These are phyloP conservation scores for Archocentrus centrarchus DNA, from an alignment of 2,113 vertebrate genomes.

Conservation along the genomic window DNA sequence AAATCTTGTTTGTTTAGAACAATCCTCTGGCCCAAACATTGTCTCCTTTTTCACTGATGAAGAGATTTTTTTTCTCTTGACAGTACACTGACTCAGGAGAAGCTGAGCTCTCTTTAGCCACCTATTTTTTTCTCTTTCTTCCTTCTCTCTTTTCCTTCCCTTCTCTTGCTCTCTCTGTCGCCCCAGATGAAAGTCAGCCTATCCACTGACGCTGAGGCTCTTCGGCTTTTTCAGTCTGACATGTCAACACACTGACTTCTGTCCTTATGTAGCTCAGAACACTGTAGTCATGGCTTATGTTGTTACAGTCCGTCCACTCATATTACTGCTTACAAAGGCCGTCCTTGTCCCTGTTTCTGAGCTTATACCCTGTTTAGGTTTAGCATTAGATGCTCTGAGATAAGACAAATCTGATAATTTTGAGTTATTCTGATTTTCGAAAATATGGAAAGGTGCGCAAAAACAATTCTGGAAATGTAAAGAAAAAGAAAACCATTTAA, in stretches of 20 bases:
- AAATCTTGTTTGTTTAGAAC: not conserved
- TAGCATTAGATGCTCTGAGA: not conserved
- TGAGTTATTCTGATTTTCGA: not conserved
- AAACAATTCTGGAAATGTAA: not conserved
- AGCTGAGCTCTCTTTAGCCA: not conserved
- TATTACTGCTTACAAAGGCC: conserved; percentile 39
- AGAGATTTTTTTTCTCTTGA: not conserved
- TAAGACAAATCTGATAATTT: not conserved
- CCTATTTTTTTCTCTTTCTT: conserved; percentile 9
- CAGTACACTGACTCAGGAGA: conserved; percentile 32
- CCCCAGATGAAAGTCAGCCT: conserved; percentile 26
- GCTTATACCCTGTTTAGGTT: conserved; percentile 5
- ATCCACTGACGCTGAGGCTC: conserved; percentile 22
- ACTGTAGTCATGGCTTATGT: conserved; percentile 50
- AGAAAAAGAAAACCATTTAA: not conserved
- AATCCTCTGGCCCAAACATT: not conserved
- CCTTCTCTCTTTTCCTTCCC: conserved; percentile 4
- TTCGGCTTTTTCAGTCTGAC: conserved; percentile 33
- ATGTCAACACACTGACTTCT: conserved; percentile 53
- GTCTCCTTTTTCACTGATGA: conserved; percentile 13
- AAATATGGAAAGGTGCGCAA: not conserved
- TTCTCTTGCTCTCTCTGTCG: conserved; percentile 5
- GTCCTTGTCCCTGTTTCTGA: conserved; percentile 19
- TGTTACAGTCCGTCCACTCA: conserved; percentile 47
- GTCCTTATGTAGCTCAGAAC: conserved; percentile 49